These are phyloP conservation scores for Lasiurus borealis DNA, from an alignment of 2,113 vertebrate species.

Conservation along the genomic window DNA sequence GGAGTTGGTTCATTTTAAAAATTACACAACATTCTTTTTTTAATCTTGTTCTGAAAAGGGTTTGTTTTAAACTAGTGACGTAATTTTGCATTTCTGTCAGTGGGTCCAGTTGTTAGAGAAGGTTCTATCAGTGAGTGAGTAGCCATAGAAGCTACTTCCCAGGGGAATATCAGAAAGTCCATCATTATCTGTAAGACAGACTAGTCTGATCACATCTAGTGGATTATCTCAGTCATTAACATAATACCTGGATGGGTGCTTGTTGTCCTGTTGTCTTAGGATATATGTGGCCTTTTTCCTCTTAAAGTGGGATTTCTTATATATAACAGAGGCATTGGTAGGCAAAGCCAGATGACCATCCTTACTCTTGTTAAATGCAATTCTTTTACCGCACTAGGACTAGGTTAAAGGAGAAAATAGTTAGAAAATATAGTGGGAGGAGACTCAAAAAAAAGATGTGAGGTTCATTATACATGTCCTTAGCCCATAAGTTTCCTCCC, in stretches of 20 bases:
- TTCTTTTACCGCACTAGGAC: background rate
- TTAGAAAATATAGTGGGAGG: background rate
- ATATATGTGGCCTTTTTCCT: background rate
- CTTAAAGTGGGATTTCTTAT: background rate
- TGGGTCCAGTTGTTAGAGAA: background rate
- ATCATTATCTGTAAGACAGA: background rate
- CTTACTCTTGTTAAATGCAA: background rate
- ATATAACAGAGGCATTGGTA: background rate
- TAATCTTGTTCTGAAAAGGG: background rate
- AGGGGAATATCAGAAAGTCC: background rate
- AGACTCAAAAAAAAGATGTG: background rate
- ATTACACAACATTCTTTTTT: background rate
- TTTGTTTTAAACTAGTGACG: background rate
- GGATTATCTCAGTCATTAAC: background rate
- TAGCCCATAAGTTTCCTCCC: background rate
- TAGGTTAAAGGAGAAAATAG: background rate
- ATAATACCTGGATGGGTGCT: no score
- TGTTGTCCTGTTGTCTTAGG: background rate
- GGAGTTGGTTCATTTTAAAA: background rate
- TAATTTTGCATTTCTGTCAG: background rate
- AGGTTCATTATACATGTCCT: background rate
- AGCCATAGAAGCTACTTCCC: background rate
- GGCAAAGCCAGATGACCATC: background rate
- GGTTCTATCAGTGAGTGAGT: background rate
- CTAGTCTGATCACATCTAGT: no score